A percentile compares a stretch with the other conserved stretches of the same genome.
Evolutionary conservation across 2,113 vertebrate genomes (phyloP).

Genomic region (Mandrillus leucophaeus): DNA sequence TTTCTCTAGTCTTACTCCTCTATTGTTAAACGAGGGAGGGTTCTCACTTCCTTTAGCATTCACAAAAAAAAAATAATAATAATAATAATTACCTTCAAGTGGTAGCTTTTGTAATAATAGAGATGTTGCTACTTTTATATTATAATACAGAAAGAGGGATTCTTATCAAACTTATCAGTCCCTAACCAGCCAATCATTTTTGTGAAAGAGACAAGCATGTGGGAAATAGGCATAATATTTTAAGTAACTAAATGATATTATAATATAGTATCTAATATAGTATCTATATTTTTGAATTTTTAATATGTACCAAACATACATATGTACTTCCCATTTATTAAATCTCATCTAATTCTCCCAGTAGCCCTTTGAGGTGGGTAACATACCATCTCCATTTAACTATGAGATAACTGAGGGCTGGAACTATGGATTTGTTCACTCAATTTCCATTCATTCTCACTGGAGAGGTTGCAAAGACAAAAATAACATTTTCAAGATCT

Average conservation of each 20-base stretch:
- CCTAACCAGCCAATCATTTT: neutral
- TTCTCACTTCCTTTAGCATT: neutral
- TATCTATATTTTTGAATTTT: neutral
- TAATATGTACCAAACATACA: neutral
- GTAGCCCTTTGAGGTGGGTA: neutral
- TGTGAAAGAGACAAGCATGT: neutral
- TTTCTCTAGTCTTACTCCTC: neutral
- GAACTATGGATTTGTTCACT: neutral
- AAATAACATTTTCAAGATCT: conserved; percentile 5
- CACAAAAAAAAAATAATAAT: neutral
- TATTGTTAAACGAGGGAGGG: neutral
- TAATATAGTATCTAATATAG: neutral
- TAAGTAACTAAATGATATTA: neutral
- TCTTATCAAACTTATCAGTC: neutral
- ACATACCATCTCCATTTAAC: neutral
- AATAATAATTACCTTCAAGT: neutral
- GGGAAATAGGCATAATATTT: neutral
- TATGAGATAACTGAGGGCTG: neutral
- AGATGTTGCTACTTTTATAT: neutral
- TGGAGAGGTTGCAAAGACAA: neutral
- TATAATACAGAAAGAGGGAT: neutral
- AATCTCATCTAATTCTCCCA: neutral
- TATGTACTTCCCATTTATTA: neutral
- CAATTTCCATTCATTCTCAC: neutral
- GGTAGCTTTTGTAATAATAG: neutral